Conservation (phyloP, 2,888 invertebrate species). For the Cryptocephalus primarius region DNA sequence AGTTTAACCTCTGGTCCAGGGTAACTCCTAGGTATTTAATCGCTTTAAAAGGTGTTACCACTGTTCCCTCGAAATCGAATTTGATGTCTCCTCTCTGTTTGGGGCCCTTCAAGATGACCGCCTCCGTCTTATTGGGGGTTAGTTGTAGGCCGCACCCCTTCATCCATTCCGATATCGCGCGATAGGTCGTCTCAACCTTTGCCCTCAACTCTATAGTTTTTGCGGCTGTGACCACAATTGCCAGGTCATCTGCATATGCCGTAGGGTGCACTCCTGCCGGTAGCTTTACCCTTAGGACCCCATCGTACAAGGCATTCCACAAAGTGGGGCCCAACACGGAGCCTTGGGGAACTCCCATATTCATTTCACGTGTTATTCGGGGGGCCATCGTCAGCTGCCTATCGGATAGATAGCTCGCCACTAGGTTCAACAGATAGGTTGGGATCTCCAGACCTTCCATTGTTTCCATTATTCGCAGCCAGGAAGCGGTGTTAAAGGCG, state of each 20-base stretch:
- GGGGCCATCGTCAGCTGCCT: constrained; percentile 1
- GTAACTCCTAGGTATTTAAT: constrained; percentile 5
- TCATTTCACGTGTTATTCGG: too few species aligned
- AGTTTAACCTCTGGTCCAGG: constrained; percentile 5
- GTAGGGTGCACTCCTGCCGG: not conserved
- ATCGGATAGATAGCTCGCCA: not conserved
- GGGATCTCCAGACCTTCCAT: constrained; percentile 1
- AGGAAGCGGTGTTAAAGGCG: not conserved
- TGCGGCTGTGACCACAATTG: not conserved
- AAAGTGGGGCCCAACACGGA: constrained; percentile 8
- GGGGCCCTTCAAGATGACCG: constrained; percentile 5
- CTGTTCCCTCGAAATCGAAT: not conserved
- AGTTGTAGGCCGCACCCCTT: constrained; percentile 2
- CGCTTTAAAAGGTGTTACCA: not conserved
- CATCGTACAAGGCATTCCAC: constrained; percentile 8
- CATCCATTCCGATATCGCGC: not conserved
- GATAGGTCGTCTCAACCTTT: constrained; percentile 1
- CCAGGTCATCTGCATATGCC: constrained; percentile 1
- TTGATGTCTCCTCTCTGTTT: constrained; percentile 1
- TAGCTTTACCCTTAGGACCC: not conserved
- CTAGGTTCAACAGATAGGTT: not conserved
- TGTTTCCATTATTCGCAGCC: not conserved
- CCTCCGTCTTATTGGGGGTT: constrained; percentile 6
- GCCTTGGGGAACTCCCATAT: constrained; percentile 10
- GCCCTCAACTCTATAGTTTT: constrained; percentile 1